Evolutionary conservation across 2,888 invertebrate species (phyloP), one percentile per base, ranked within the genome.

Genomic region (Blastobasis lacticolella): DNA sequence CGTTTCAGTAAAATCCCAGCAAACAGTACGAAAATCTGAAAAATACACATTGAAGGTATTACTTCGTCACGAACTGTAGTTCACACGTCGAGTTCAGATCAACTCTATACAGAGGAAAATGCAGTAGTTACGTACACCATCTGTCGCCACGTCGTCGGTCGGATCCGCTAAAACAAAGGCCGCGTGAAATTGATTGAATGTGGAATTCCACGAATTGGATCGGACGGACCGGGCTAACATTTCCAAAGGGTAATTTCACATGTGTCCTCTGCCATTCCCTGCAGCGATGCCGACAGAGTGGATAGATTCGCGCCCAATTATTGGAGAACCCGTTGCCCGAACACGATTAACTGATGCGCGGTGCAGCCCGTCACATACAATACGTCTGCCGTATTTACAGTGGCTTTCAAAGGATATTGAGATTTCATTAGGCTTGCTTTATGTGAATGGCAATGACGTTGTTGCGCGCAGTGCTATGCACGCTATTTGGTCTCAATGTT

Each of bases 241-340:
- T 49, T 37, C 45, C n/a, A 51, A 41, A 45, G 48, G 45, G 38
- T 4, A 37, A 43, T 45, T 38, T 43, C 45, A 40, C 37, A 49
- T 44, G 23, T 49, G 41, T 8, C 9, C 41, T 42, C n/a, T 42
- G 38, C n/a, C 5, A n/a, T 38, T 40, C 49, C 45, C 36, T 44
- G 45, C n/a, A 45, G 47, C 45, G 38, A 45, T 46, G 50, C 48
- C 10, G 50, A 36, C 48, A 45, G 44, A 49, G 46, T 45, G 53
- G 54, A 49, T 57, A 66, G 65, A 67, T 69, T 72, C 69, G 56
- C 64, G 56, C 62, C 58, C 67, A 70, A 75, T 78, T 78, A 78
- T 73, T 63, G 75, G 75, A 67, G 75, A 78, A 72, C 68, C 64
- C 56, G 68, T 71, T 56, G 57, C 54, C 60, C 59, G 64, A 62